Percentiles rank a stretch among this genome's conserved stretches.
phyloP scores from a whole-genome alignment of 2,113 vertebrate species.

The Riparia riparia region DNA sequence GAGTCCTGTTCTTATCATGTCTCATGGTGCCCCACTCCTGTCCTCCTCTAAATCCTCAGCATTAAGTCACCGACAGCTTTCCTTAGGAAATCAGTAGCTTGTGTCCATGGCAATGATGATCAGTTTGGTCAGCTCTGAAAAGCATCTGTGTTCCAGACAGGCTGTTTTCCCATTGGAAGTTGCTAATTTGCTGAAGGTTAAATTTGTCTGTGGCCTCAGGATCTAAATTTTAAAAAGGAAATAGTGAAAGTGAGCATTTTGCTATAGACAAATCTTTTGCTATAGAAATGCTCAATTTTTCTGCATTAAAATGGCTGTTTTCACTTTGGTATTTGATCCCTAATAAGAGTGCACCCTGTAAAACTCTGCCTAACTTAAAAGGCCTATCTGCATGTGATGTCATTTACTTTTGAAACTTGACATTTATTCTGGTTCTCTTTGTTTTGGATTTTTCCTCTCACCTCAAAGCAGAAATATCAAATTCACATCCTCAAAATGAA shows the following conservation, averaged over 20 bases:
- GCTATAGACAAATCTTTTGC: neutral
- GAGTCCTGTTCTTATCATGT: neutral
- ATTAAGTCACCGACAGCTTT: neutral
- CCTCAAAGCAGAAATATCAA: constrained; percentile 18
- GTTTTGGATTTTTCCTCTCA: neutral
- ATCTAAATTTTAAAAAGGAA: neutral
- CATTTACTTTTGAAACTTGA: constrained; percentile 27
- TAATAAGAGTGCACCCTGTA: neutral
- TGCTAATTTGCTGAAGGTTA: constrained; percentile 1
- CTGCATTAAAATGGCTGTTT: neutral
- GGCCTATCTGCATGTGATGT: neutral
- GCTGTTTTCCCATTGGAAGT: constrained; percentile 5
- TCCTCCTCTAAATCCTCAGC: neutral
- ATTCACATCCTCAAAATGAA: neutral
- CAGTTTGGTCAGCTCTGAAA: neutral
- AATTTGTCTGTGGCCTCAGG: neutral
- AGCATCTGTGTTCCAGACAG: neutral
- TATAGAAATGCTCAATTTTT: neutral
- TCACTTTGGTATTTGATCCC: neutral
- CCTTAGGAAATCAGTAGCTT: neutral
- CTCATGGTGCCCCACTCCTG: neutral
- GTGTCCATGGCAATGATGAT: neutral
- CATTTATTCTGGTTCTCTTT: neutral
- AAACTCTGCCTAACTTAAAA: neutral
- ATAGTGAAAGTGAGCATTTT: neutral